Base-by-base conservation (phyloP, 2,797 vertebrate genomes). In the Hypotaenidia philippensis region DNA sequence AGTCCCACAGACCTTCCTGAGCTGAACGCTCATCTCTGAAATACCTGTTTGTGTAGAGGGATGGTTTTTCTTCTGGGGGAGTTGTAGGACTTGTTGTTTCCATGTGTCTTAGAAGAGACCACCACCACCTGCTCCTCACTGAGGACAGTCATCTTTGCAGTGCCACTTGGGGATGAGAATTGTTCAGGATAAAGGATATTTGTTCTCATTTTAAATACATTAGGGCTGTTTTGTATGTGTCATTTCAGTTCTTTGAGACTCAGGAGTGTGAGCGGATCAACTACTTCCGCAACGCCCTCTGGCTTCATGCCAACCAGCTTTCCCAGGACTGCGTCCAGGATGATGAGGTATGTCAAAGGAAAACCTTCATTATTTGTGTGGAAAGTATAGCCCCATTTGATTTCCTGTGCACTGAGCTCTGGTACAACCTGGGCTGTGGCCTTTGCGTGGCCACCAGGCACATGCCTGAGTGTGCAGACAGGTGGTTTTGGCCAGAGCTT, bases 261-360 rank as follows among this genome's bases (percentile, higher is more conserved):
- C 99, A 99, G 96, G 98, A 99, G 56, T 97, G 97, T 4, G 99
- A 99, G 89, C 97, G 99, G 50, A 99, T 99, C 96, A 98, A 95
- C 96, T 98, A 98, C 60, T 97, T 99, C 93, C 98, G 99, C 90
- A 99, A 99, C 9, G 96, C 98, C 1, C 72, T 99, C 27, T 99
- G 99, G 99, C 98, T 98, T n/a, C 99, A 99, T 5, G 84, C 99
- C 79, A 99, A 99, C 93, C 99, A 99, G 74, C 98, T 99, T 6
- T 99, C 99, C 13, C 98, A 99, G 97, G 98, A 98, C 56, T 99
- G 99, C 34, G 99, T 99, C 87, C 98, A 96, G 89, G 99, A 97
- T 5, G 99, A 99, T 10, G 98, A 99, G 94, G 99, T 99, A 96
- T 38, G 65, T 47, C 60, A 40, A 13, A 32, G 38, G 5, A 57